phyloP scores from a whole-genome alignment of 2,113 vertebrate species.

The Hystrix brachyura region DNA sequence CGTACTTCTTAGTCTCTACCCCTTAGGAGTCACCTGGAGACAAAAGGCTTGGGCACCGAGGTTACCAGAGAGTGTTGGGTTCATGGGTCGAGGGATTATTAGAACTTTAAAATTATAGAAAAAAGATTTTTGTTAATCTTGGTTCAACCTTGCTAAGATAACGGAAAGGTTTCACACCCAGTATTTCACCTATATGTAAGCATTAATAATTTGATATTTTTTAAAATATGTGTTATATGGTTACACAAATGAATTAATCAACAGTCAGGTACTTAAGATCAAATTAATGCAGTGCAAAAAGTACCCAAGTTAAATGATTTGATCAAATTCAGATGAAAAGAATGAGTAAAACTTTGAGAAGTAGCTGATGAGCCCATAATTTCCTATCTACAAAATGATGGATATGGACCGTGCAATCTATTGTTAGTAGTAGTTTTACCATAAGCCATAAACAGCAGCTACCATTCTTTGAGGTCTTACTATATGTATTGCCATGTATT shows the following conservation, averaged over 20 bases:
- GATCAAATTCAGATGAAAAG: slow-evolving; percentile 16
- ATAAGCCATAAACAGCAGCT: not conserved
- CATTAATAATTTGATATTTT: not conserved
- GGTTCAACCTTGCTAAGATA: not conserved
- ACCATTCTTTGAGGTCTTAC: not conserved
- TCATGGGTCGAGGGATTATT: not conserved
- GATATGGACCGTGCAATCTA: not conserved
- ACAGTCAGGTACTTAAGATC: not conserved
- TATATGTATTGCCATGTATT: not conserved
- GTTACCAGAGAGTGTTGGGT: not conserved
- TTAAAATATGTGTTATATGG: not conserved
- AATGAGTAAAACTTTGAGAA: slow-evolving; percentile 52
- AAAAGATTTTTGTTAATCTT: not conserved
- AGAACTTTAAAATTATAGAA: slow-evolving; percentile 6
- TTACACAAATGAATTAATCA: slow-evolving; percentile 39
- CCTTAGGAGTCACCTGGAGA: not conserved
- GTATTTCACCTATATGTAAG: not conserved
- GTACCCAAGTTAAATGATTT: not conserved
- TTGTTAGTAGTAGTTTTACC: not conserved
- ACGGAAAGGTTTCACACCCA: slow-evolving; percentile 11
- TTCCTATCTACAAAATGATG: not conserved
- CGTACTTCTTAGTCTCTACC: not conserved
- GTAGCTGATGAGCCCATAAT: not conserved
- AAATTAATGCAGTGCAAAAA: slow-evolving; percentile 25
- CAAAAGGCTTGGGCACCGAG: not conserved